Evolutionary conservation across 2,797 vertebrate genomes (phyloP).

Genomic region (Nyctalus aviator): DNA sequence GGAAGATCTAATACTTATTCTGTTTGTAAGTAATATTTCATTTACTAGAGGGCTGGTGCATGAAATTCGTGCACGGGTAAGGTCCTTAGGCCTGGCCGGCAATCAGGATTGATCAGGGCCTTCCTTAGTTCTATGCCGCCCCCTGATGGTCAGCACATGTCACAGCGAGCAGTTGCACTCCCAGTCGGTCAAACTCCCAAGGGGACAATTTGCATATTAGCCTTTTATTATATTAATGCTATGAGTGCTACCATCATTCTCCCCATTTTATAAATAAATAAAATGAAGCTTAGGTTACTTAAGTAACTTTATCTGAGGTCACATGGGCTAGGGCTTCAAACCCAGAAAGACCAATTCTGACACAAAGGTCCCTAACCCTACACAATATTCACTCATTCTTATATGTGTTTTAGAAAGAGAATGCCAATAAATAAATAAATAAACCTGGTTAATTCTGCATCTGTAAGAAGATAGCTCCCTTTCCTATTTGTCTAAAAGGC

Average conservation of each 20-base stretch:
- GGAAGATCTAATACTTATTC: neutral
- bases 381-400: neutral
- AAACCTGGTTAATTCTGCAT: neutral
- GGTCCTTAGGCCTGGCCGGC: too few relatives aligned
- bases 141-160: too few relatives aligned
- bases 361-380: neutral
- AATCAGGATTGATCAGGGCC: too few relatives aligned
- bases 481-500: neutral
- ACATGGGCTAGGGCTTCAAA: neutral
- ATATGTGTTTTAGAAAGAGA: constrained; percentile 12
- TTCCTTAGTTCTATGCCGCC: too few relatives aligned
- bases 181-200: too few relatives aligned
- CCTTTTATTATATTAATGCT: too few relatives aligned
- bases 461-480: neutral
- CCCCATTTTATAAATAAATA: neutral
- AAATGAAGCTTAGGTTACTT: neutral
- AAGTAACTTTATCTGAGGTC: neutral
- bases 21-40: neutral
- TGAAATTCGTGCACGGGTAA: too few relatives aligned
- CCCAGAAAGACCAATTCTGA: neutral
- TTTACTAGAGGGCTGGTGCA: neutral
- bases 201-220: too few relatives aligned
- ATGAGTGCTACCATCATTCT: neutral
- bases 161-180: too few relatives aligned
- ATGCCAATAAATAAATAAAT: neutral